Percentiles rank a stretch among this genome's conserved stretches.
Conservation (phyloP, 2,113 vertebrate species). For the Taxidea taxus region DNA sequence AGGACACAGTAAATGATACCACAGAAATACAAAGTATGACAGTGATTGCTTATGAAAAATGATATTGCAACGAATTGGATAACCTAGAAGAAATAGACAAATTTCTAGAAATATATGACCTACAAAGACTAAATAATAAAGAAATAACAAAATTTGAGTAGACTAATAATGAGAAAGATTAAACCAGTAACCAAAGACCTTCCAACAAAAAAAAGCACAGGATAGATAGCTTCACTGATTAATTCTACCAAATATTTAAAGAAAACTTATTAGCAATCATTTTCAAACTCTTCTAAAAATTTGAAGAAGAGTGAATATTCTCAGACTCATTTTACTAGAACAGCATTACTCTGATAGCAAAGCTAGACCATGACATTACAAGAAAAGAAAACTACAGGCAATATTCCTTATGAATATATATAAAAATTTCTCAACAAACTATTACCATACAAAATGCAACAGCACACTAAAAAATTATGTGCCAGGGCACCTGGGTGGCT, state of each 20-base stretch:
- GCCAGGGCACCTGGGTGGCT: no score
- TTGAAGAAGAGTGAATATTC: neutral
- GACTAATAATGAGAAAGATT: neutral
- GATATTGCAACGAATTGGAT: neutral
- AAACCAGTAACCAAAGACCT: neutral
- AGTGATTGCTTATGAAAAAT: neutral
- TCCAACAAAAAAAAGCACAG: neutral
- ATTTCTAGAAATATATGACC: neutral
- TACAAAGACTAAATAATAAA: neutral
- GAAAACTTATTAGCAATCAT: neutral
- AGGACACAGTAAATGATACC: neutral
- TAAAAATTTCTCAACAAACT: neutral
- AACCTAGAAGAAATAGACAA: neutral
- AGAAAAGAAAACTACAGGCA: neutral
- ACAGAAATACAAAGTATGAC: neutral
- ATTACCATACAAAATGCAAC: neutral
- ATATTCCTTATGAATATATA: neutral
- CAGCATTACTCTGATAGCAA: neutral
- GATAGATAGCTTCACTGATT: neutral
- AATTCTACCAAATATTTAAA: neutral
- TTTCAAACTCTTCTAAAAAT: neutral
- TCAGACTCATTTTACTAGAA: neutral
- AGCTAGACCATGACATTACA: neutral
- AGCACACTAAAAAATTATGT: neutral
- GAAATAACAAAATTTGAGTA: neutral